Base-by-base conservation (phyloP, 2,113 vertebrate genomes). In the Cheirogaleus medius region DNA sequence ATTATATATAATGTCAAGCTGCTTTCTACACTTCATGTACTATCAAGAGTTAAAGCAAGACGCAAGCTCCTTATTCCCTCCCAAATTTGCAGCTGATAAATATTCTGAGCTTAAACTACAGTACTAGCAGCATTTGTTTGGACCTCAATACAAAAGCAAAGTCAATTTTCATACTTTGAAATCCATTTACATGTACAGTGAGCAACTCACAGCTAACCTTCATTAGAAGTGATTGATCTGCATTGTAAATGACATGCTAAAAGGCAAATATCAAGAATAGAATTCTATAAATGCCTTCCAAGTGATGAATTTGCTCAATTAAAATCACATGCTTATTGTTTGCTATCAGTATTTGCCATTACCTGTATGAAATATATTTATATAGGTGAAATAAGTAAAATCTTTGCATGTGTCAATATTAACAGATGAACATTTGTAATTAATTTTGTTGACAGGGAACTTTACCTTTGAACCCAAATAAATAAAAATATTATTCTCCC, bases 351-450 rank as follows among this genome's bases (percentile, higher is more conserved):
- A 15, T 95, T 95, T 95, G 90, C 44, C 63, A 15, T 88, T 81
- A 49, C 60, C 44, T 63, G 3, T 91, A 32, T 86, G 71, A 74
- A 86, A 89, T 76, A 60, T n/a, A 71, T 29, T 90, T 95, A 64
- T 32, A 91, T 56, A 89, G 69, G 76, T 47, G n/a, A 76, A 97
- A 25, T 77, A 83, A 71, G 34, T 87, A 81, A 86, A 85, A 60
- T 91, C 27, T 86, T n/a, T 52, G 77, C 8, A 78, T 9, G 8
- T 78, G 21, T 47, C 17, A 68, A 3, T 81, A 85, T 91, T 93
- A 69, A 39, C 25, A 77, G 17, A 60, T 80, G 39, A 91, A n/a
- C 34, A 15, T 74, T 78, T 83, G 3, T 77, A 39, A 34, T 84
- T 34, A 14, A 14, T 86, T 73, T 89, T 74, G 84, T 37, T 85